These are phyloP conservation scores for Brachionus paranguensis DNA, from an alignment of 1,140 invertebrate species.

Conservation along the genomic window DNA sequence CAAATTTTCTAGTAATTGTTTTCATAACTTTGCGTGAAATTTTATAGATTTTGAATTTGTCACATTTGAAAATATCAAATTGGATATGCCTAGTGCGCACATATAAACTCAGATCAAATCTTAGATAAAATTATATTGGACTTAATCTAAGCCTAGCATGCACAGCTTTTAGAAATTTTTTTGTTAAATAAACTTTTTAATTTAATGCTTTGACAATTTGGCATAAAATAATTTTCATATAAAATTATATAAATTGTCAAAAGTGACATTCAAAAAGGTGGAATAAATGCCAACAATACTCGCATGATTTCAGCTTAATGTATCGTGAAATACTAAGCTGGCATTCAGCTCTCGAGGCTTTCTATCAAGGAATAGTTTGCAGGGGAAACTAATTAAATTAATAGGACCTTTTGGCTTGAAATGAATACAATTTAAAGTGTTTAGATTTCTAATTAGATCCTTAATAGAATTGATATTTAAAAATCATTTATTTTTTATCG, in stretches of 20 bases:
- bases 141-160: neutral
- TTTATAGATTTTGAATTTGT: neutral
- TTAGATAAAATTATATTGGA: neutral
- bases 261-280: neutral
- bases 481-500: slow-evolving; percentile 5
- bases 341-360: neutral
- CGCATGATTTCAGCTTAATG: neutral
- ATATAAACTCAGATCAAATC: neutral
- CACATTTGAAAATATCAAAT: neutral
- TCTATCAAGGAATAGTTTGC: neutral
- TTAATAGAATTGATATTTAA: neutral
- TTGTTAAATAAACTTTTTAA: neutral
- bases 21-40: neutral
- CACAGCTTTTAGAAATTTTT: neutral
- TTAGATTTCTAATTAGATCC: slow-evolving; percentile 10
- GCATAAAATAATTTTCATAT: neutral
- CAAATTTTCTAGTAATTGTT: neutral
- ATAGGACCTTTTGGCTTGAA: slow-evolving; percentile 13
- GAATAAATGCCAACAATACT: neutral
- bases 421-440: neutral
- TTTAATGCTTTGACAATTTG: neutral
- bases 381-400: slow-evolving; percentile 14
- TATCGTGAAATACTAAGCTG: neutral
- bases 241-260: neutral
- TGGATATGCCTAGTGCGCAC: neutral